A percentile compares a stretch with the other conserved stretches of the same genome.
Evolutionary conservation across 2,797 vertebrate species (phyloP).

Genomic region (Acestrorhynchus altus): DNA sequence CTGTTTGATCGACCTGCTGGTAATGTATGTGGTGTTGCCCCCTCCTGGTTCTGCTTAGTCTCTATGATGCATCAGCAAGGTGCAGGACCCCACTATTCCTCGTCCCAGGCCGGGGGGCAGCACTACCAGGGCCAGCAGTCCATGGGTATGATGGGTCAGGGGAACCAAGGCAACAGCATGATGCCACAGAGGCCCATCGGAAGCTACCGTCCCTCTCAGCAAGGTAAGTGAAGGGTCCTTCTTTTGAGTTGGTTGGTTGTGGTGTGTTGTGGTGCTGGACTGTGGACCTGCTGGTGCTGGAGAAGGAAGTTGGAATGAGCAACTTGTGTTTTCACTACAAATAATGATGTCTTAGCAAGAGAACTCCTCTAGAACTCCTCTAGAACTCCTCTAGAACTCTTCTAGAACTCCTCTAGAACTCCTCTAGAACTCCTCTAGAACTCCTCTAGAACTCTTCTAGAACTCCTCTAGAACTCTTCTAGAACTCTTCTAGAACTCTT

Average conservation of each 20-base stretch:
- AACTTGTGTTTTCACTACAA: too few species aligned
- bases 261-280: not conserved
- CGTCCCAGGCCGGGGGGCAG: conserved; percentile 86
- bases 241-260: not conserved
- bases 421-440: too few species aligned
- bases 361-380: too few species aligned
- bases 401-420: too few species aligned
- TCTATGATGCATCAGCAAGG: conserved; percentile 97
- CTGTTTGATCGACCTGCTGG: conserved; percentile 30
- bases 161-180: conserved; percentile 89
- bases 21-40: conserved; percentile 60
- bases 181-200: conserved; percentile 92
- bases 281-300: not conserved
- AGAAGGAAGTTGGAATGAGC: not conserved
- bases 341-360: too few species aligned
- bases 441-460: too few species aligned
- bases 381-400: too few species aligned
- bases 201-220: conserved; percentile 91
- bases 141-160: conserved; percentile 92
- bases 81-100: conserved; percentile 88
- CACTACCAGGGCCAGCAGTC: conserved; percentile 92
- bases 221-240: conserved; percentile 79
- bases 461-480: too few species aligned
- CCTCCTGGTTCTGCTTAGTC: conserved; percentile 73
- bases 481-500: too few species aligned